These are phyloP conservation scores for Theocolax elegans DNA, from an alignment of 1,140 invertebrate species.

Conservation along the genomic window DNA sequence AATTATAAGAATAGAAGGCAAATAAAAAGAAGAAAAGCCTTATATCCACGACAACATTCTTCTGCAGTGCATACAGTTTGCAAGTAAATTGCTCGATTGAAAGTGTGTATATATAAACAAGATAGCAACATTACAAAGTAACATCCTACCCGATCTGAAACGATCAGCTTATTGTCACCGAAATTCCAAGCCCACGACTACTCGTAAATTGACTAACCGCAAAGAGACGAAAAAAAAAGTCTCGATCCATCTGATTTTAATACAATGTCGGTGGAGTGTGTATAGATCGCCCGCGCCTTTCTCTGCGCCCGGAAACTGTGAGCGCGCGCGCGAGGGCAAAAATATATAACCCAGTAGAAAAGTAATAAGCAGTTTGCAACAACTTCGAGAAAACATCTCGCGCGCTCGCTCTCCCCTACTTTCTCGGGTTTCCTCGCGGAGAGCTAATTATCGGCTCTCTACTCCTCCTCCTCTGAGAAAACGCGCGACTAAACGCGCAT, in stretches of 20 bases:
- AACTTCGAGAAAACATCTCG: slow-evolving; percentile 31
- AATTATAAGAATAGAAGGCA: too few species aligned
- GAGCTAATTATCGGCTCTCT: slow-evolving; percentile 24
- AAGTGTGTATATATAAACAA: too few species aligned
- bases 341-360: slow-evolving; percentile 14
- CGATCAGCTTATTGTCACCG: too few species aligned
- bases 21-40: too few species aligned
- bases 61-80: too few species aligned
- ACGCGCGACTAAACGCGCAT: slow-evolving; percentile 11
- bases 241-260: slow-evolving; percentile 30
- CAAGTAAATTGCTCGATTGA: too few species aligned
- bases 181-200: not conserved
- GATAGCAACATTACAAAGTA: too few species aligned
- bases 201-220: slow-evolving; percentile 3
- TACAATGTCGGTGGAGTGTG: slow-evolving; percentile 33
- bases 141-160: too few species aligned
- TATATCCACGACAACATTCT: too few species aligned
- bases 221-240: not conserved
- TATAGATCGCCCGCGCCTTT: too few species aligned
- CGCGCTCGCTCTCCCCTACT: not conserved
- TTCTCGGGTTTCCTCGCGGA: slow-evolving; percentile 17
- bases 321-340: not conserved
- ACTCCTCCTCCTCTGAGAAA: slow-evolving; percentile 9
- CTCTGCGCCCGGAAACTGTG: too few species aligned
- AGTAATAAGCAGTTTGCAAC: slow-evolving; percentile 36